These are phyloP conservation scores for Chromoteleia sp. DNA, from an alignment of 2,888 invertebrate species.

Conservation along the genomic window DNA sequence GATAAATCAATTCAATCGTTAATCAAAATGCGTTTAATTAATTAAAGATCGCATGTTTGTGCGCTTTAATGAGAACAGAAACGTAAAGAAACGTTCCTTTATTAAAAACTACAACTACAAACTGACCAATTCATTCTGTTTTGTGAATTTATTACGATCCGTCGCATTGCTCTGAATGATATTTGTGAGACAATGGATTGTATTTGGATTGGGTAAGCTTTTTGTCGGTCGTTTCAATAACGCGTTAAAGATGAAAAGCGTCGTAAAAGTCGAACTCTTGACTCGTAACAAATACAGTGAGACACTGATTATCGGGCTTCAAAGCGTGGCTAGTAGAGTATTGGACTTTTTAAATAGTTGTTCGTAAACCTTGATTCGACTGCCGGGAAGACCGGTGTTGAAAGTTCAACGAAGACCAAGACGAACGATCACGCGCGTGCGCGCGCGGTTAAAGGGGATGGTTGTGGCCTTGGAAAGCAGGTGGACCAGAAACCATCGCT, in stretches of 20 bases:
- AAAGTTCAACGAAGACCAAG: constrained; percentile 2
- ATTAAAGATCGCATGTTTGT: too few relatives aligned
- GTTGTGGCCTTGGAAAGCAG: constrained; percentile 58
- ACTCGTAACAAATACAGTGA: constrained; percentile 61
- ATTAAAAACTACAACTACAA: too few relatives aligned
- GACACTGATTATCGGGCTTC: constrained; percentile 60
- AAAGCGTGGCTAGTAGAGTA: constrained; percentile 32
- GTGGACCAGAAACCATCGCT: too few relatives aligned
- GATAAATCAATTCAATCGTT: too few relatives aligned
- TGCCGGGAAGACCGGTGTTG: not conserved
- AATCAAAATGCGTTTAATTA: too few relatives aligned
- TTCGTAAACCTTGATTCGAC: constrained; percentile 28
- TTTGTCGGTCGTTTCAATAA: constrained; percentile 29
- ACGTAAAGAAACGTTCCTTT: too few relatives aligned
- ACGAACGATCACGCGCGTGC: not conserved
- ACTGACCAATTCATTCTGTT: too few relatives aligned
- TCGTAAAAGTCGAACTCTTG: constrained; percentile 42
- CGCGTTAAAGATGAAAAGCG: constrained; percentile 16
- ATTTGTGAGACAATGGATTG: too few relatives aligned
- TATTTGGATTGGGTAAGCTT: constrained; percentile 23
- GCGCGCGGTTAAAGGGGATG: constrained; percentile 4
- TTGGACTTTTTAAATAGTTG: constrained; percentile 66
- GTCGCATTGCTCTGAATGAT: too few relatives aligned
- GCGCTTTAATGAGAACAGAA: too few relatives aligned
- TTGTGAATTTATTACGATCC: too few relatives aligned